phyloP scores from a whole-genome alignment of 2,113 vertebrate genomes.

The Pungitius pungitius region DNA sequence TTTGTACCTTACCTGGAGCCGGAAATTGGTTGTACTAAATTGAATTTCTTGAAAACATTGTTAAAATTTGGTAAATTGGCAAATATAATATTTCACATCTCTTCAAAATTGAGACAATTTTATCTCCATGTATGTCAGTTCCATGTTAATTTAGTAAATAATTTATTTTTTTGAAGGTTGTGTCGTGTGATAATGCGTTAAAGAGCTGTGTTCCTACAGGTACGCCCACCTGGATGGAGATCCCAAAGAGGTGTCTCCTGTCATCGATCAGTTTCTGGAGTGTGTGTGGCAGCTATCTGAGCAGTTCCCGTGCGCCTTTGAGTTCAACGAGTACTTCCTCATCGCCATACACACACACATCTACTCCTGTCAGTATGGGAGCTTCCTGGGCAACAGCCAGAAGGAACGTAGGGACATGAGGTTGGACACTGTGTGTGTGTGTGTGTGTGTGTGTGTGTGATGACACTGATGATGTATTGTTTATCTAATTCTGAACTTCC shows the following conservation, averaged over 20 bases:
- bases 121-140: not conserved
- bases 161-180: not conserved
- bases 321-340: slow-evolving; percentile 95
- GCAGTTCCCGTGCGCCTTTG: slow-evolving; percentile 96
- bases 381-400: slow-evolving; percentile 92
- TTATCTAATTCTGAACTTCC: no score
- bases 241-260: slow-evolving; percentile 93
- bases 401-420: slow-evolving; percentile 89
- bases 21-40: not conserved
- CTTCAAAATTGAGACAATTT: not conserved
- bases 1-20: not conserved
- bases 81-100: not conserved
- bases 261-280: slow-evolving; percentile 96
- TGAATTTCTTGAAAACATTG: not conserved
- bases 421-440: slow-evolving; percentile 67
- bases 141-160: not conserved
- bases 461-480: not conserved
- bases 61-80: not conserved
- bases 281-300: slow-evolving; percentile 96
- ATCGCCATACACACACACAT: slow-evolving; percentile 88
- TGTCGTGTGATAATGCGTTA: not conserved
- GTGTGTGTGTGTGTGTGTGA: no score
- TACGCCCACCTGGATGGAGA: slow-evolving; percentile 94
- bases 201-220: slow-evolving; percentile 68
- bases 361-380: slow-evolving; percentile 95